phyloP scores from a whole-genome alignment of 2,888 invertebrate genomes.

The Xestia c-nigrum region DNA sequence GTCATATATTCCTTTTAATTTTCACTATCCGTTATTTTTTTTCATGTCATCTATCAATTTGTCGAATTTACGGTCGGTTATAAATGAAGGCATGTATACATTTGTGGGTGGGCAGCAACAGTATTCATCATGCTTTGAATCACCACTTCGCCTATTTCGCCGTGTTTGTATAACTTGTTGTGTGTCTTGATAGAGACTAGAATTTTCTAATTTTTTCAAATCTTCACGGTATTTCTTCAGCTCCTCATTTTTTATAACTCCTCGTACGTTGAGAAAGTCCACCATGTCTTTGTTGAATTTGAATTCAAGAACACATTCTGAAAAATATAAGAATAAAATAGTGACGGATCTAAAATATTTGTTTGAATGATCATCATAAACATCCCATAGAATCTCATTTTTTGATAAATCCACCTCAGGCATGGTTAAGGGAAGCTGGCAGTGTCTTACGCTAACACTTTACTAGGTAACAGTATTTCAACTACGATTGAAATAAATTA shows the following conservation, averaged over 20 bases:
- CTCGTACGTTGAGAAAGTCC: slow-evolving; percentile 75
- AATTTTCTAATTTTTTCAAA: slow-evolving; percentile 23
- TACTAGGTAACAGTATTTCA: neutral
- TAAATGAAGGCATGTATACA: slow-evolving; percentile 79
- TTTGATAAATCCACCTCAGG: neutral
- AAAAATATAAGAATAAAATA: slow-evolving; percentile 38
- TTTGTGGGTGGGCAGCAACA: slow-evolving; percentile 78
- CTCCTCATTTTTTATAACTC: slow-evolving; percentile 70
- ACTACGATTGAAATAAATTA: neutral
- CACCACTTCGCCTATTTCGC: slow-evolving; percentile 52
- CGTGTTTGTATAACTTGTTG: neutral
- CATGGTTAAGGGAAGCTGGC: neutral
- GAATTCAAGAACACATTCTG: slow-evolving; percentile 77
- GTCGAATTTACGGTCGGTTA: slow-evolving; percentile 76
- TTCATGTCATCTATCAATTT: slow-evolving; percentile 67
- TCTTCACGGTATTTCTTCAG: slow-evolving; percentile 54
- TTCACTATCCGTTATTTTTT: neutral
- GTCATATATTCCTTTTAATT: neutral
- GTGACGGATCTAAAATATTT: neutral
- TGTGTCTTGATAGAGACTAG: neutral
- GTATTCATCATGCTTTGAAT: slow-evolving; percentile 31
- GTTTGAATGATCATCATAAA: neutral
- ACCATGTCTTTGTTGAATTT: slow-evolving; percentile 74
- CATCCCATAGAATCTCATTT: neutral
- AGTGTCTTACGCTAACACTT: neutral